Evolutionary conservation across 2,888 invertebrate genomes (phyloP), one percentile per base, ranked within the genome.

Genomic region (Meteorus cinctellus): DNA sequence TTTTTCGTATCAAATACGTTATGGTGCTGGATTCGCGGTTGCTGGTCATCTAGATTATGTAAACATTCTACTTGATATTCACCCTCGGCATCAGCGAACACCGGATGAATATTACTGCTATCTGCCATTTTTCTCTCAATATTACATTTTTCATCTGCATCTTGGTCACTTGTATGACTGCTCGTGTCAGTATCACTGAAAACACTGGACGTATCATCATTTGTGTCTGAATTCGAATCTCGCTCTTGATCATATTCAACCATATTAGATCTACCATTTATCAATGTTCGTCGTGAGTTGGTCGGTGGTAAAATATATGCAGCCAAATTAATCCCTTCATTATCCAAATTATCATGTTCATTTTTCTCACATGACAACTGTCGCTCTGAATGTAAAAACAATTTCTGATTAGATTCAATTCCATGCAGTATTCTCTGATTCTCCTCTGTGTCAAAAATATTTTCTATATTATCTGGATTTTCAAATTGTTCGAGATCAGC

Each of bases 21-120:
- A 69, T 80, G 79, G 67, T 81, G 79, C 62, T 81, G 77, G 12
- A 75, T 77, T 75, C 86, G 84, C 29, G 12, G 12, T 41, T 81
- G 67, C 29, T 81, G 79, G 41, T 84, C 80, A 73, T 82, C 80
- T 8, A 82, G 82, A 27, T 80, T 81, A 8, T 80, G 81, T 0
- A 83, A 81, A 55, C 85, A 87, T 78, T 82, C 77, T 19, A 86
- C 86, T 76, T 87, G 84, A 65, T 81, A 72, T 75, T 84, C 85
- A 14, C 78, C 75, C 1, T 48, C 14, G 16, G 80, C 74, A 59
- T 81, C 62, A 29, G 62, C 4, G 4, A 36, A n/a, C 10, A 8
- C 41, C 4, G 8, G 6, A 6, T 82, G 27, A 34, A n/a, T 2
- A 55, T 2, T 48, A 14, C 72, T 55, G 16, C 79, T 82, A n/a